Base-by-base conservation (phyloP, 2,888 invertebrate species). In the Plemyria rubiginata region DNA sequence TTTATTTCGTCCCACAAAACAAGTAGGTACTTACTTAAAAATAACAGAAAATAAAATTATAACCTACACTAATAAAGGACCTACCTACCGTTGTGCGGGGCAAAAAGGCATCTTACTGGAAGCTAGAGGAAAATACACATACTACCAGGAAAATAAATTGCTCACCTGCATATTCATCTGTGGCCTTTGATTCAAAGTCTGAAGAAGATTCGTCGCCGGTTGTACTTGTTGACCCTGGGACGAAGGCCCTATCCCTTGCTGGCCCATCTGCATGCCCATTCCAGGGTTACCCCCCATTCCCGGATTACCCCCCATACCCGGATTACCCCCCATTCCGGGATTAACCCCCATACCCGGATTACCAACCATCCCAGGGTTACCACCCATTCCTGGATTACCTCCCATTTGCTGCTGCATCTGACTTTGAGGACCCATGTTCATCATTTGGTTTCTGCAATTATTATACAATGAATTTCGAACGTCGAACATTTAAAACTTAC, bases 171-270 rank as follows among this genome's bases (percentile, higher is more conserved):
- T 94, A 67, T 93, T 93, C 71, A 95, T 91, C 54, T 93, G 93
- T 38, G 82, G 95, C 16, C 95, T 91, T 70, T 96, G 96, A 75
- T 96, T 97, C 41, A 97, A 85, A 0, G 95, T 96, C 85, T 97
- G 97, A 3, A 97, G 88, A 29, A 97, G 82, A 81, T 95, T 96
- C 0, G 95, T 94, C 0, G 95, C 95, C 0, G 95, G 90, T 67
- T 93, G 93, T 0, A 88, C 85, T 75, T 94, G 94, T 0, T 90
- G 89, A 0, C 92, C 92, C 83, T 94, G 94, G 0, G 93, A 93
- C 8, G 65, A 65, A 16, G 87, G 85, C 1, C 90, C 32, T 32
- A 32, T 8, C 32, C 32, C 91, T 71, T 90, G 91, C 0, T 65
- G 65, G 12, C 87, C 87, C 88, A 93, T 90, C 68, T 91, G 92